phyloP scores from a whole-genome alignment of 2,888 invertebrate genomes.

The Yponomeuta cagnagella region DNA sequence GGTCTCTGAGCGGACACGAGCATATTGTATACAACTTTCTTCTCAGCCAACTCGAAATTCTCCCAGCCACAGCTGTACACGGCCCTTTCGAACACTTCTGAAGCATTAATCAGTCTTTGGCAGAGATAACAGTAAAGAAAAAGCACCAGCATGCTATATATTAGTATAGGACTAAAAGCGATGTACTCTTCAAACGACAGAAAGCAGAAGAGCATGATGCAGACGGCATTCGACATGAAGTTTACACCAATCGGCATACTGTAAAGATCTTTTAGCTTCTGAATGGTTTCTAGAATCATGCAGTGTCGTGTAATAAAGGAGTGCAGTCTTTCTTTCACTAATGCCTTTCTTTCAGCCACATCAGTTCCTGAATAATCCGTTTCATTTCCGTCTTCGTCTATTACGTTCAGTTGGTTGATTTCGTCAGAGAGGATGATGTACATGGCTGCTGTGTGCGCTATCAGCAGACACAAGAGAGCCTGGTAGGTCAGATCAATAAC shows the following conservation, averaged over 20 bases:
- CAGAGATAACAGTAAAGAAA: conserved; percentile 12
- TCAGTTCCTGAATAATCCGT: not conserved
- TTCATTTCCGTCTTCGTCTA: not conserved
- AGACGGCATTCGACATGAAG: conserved; percentile 4
- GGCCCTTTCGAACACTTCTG: conserved; percentile 9
- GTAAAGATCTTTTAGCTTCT: conserved; percentile 4
- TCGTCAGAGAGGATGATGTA: conserved; percentile 49
- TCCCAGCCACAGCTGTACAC: conserved; percentile 15
- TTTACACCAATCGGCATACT: conserved; percentile 12
- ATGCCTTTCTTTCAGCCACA: not conserved
- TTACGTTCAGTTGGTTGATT: conserved; percentile 33
- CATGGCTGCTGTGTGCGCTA: conserved; percentile 52
- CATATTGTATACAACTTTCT: conserved; percentile 3
- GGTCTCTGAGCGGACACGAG: conserved; percentile 6
- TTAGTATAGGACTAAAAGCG: not conserved
- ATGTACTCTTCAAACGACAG: conserved; percentile 6
- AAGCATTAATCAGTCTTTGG: conserved; percentile 10
- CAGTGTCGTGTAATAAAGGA: conserved; percentile 5
- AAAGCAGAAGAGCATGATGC: conserved; percentile 10
- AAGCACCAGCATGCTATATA: conserved; percentile 2
- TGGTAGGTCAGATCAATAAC: conserved; percentile 44
- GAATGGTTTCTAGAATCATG: not conserved
- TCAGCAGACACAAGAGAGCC: conserved; percentile 43
- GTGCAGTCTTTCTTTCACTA: not conserved
- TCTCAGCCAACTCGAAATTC: conserved; percentile 2